Evolutionary conservation across 2,888 invertebrate species (phyloP).

Genomic region (Ophion ventricosus): DNA sequence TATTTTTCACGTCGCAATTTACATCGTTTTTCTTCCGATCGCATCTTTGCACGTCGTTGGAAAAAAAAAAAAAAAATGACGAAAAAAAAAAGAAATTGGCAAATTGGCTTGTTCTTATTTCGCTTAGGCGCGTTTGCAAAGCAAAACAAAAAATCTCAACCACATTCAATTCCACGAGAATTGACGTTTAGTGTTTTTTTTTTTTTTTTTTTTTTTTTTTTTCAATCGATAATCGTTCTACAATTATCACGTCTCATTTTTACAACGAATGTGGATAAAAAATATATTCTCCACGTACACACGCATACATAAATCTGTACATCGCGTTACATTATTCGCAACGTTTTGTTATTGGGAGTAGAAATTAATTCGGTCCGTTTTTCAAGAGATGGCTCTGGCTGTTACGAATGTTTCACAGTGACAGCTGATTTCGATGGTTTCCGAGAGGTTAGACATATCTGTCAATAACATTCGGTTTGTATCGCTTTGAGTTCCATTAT

Average conservation of each 20-base stretch:
- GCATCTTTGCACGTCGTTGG: too few species aligned
- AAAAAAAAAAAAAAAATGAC: too few species aligned
- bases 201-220: slow-evolving; percentile 10
- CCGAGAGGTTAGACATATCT: too few species aligned
- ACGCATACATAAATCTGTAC: neutral
- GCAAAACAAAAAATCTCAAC: slow-evolving; percentile 41
- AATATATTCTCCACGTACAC: slow-evolving; percentile 18
- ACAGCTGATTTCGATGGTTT: too few species aligned
- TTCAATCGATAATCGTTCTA: slow-evolving; percentile 8
- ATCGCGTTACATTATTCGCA: neutral
- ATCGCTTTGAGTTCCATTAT: too few species aligned
- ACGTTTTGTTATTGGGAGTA: too few species aligned
- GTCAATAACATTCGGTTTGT: too few species aligned
- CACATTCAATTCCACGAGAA: slow-evolving; percentile 59
- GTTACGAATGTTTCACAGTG: too few species aligned
- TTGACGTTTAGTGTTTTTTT: slow-evolving; percentile 36
- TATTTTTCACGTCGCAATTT: too few species aligned
- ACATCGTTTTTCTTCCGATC: too few species aligned
- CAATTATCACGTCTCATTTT: slow-evolving; percentile 32
- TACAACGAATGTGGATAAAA: slow-evolving; percentile 59
- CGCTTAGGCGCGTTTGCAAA: neutral
- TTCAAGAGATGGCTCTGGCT: too few species aligned
- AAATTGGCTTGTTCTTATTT: neutral
- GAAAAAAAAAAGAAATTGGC: slow-evolving; percentile 52
- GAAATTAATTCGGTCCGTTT: too few species aligned